Evolutionary conservation across 2,113 vertebrate genomes (phyloP).

Genomic region (Sinocyclocheilus grahami): DNA sequence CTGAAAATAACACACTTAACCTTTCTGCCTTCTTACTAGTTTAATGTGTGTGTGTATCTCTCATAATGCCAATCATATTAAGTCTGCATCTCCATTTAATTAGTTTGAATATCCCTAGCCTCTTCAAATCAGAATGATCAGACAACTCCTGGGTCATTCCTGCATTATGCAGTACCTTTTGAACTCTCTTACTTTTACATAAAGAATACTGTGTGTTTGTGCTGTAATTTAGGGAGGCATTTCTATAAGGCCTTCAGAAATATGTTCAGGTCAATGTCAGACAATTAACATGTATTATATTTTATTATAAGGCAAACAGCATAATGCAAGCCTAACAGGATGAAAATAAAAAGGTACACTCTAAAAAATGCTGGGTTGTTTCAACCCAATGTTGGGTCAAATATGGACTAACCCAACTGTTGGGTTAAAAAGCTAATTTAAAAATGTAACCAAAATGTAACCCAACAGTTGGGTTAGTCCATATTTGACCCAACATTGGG

Average conservation of each 20-base stretch:
- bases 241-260: not conserved
- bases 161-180: not conserved
- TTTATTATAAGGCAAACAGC: not conserved
- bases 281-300: not conserved
- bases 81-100: constrained; percentile 32
- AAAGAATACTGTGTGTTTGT: not conserved
- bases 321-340: too few species aligned
- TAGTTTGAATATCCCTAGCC: constrained; percentile 2
- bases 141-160: constrained; percentile 7
- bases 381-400: too few species aligned
- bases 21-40: not conserved
- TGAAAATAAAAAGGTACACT: too few species aligned
- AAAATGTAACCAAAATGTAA: too few species aligned
- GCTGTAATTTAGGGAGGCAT: not conserved
- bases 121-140: constrained; percentile 37
- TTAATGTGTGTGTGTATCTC: constrained; percentile 2
- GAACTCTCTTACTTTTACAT: constrained; percentile 1
- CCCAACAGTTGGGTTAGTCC: too few species aligned
- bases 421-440: too few species aligned
- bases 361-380: too few species aligned
- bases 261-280: not conserved
- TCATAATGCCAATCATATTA: constrained; percentile 10
- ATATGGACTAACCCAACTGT: too few species aligned
- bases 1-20: constrained; percentile 20
- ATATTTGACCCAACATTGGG: too few species aligned